Percentiles rank a stretch among this genome's conserved stretches.
Evolutionary conservation across 1,140 invertebrate species (phyloP).

Genomic region (Drosophila bifasciata): DNA sequence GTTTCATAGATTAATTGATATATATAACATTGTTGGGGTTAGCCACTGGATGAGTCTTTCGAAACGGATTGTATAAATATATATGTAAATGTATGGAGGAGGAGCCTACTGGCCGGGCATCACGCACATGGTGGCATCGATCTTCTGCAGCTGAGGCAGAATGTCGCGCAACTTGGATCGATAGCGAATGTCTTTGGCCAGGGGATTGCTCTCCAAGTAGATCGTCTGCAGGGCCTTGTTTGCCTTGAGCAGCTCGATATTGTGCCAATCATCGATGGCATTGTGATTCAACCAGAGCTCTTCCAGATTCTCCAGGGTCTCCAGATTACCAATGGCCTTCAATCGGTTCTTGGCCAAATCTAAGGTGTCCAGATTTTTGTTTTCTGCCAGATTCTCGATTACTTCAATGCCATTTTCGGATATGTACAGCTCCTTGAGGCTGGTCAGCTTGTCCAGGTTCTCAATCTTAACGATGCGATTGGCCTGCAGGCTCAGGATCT

Average conservation of each 20-base stretch:
- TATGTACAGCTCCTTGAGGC: conserved; percentile 95
- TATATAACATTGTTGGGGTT: conserved; percentile 8
- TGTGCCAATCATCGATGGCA: conserved; percentile 93
- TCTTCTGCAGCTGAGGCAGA: conserved; percentile 94
- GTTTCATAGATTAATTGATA: conserved; percentile 27
- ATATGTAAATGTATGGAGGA: neutral
- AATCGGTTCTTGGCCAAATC: conserved; percentile 97
- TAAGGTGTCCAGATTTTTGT: conserved; percentile 91
- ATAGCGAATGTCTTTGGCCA: conserved; percentile 93
- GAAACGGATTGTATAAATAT: conserved; percentile 9
- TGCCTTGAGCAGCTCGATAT: conserved; percentile 89
- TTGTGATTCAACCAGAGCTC: conserved; percentile 99
- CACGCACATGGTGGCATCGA: conserved; percentile 96
- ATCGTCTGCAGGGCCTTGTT: conserved; percentile 94
- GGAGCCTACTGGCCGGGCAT: conserved; percentile 71
- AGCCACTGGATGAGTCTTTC: conserved; percentile 32
- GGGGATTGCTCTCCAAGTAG: conserved; percentile 97
- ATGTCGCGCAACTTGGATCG: conserved; percentile 95
- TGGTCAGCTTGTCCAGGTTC: conserved; percentile 90
- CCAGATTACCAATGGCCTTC: conserved; percentile 91
- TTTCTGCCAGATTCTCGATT: conserved; percentile 90
- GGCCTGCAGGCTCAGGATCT: conserved; percentile 94
- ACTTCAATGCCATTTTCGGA: conserved; percentile 95
- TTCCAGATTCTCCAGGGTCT: conserved; percentile 90
- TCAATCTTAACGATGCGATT: conserved; percentile 96